Conservation (phyloP, 2,888 invertebrate genomes). For the Synergus laeviventris region DNA sequence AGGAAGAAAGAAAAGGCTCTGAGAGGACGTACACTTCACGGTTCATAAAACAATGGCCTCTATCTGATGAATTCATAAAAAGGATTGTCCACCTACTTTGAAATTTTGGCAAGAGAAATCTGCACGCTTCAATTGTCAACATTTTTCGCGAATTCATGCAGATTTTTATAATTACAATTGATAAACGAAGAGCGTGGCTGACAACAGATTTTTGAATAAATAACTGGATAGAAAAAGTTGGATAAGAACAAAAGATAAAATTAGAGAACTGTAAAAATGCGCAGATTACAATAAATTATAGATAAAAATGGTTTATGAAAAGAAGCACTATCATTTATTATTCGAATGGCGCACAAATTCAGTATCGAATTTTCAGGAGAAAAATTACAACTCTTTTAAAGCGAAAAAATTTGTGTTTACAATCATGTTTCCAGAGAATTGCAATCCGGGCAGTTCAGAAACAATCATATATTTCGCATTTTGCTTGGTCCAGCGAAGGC, state of each 20-base stretch:
- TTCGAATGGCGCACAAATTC: not conserved
- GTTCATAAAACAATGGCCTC: conserved; percentile 27
- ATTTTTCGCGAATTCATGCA: not conserved
- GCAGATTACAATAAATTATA: not conserved
- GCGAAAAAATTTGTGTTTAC: not conserved
- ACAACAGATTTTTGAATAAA: not conserved
- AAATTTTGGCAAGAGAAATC: conserved; percentile 31
- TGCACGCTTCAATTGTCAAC: not conserved
- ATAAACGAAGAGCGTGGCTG: not conserved
- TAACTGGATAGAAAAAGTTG: no score
- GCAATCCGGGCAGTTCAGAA: conserved; percentile 4
- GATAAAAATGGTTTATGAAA: not conserved
- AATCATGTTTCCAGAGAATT: not conserved
- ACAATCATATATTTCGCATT: conserved; percentile 2
- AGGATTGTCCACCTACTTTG: conserved; percentile 23
- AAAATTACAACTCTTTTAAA: not conserved
- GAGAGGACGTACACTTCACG: conserved; percentile 28
- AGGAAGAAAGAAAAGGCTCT: conserved; percentile 14
- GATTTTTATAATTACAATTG: not conserved
- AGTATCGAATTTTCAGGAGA: not conserved
- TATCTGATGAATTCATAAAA: conserved; percentile 31
- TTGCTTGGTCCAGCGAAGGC: conserved; percentile 5
- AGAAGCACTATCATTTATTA: not conserved
- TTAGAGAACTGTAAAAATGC: no score
- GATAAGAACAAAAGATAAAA: no score